Base-by-base conservation (phyloP, 37 sponge, comb jelly and placozoan species). In the Dysidea cf. avara region DNA sequence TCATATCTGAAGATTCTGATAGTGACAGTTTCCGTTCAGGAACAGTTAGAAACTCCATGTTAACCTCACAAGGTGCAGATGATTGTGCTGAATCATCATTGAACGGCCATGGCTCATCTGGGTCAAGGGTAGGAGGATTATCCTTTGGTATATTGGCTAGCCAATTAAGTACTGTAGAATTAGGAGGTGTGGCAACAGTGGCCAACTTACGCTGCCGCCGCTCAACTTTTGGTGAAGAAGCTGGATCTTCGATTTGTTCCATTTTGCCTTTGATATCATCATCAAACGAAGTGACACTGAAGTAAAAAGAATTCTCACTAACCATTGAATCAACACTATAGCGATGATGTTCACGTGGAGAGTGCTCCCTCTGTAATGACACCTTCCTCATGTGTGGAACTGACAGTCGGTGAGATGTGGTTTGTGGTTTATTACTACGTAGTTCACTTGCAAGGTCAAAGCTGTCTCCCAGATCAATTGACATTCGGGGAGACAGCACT, bases 281-380 rank as follows among this genome's bases (percentile, higher is more conserved):
- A 39, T 83, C 81, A 64, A 84, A 83, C 0, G 90, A 90, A 6
- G 85, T 83, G 56, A 90, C 72, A 33, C 85, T 84, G 68, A 90
- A 80, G 53, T 90, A 83, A 39, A 90, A 75, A 35, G 46, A 43
- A 43, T 43, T 43, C 46, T 43, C 46, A 9, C 46, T 43, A 9
- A 43, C 46, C 24, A 33, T 29, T 21, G 61, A 25, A 16, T 43
- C 46, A 5, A 43, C 46, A 43, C 46, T 43, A 43, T 12, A 43
- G 7, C 61, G 14, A 60, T 60, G 30, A 28, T 60, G 20, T 5
- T 54, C 33, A 0, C 21, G 57, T 53, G 71, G 57, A 9, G 6
- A 17, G 17, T 37, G 14, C 12, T 53, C 36, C 38, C 53, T 18
- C 36, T 54, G 56, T 40, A 66, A 39, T 29, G 63, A 61, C 2